phyloP scores from a whole-genome alignment of 2,888 invertebrate species.

The Tricholauxania praeusta region DNA sequence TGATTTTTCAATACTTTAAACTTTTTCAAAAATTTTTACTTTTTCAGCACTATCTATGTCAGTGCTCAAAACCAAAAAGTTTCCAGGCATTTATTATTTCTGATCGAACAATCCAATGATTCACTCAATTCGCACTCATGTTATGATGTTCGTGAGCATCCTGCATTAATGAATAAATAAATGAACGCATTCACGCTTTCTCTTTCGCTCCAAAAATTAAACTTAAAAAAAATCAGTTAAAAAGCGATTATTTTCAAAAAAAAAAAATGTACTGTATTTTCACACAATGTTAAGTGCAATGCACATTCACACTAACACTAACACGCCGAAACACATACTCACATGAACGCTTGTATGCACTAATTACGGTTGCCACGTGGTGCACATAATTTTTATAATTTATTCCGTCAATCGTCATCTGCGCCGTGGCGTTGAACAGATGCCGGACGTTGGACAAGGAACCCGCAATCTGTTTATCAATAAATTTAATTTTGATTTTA shows the following conservation, averaged over 20 bases:
- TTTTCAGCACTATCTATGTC: too few relatives aligned
- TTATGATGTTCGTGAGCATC: not conserved
- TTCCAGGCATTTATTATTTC: not conserved
- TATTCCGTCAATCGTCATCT: conserved; percentile 19
- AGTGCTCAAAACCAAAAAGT: too few relatives aligned
- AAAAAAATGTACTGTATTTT: conserved; percentile 4
- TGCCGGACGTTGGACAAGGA: not conserved
- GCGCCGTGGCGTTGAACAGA: not conserved
- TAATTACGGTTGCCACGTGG: conserved; percentile 16
- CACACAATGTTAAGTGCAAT: conserved; percentile 3
- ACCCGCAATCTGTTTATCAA: conserved; percentile 17
- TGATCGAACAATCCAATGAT: not conserved
- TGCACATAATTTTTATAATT: conserved; percentile 30
- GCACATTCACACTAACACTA: not conserved
- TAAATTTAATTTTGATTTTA: conserved; percentile 37
- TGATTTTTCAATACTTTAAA: too few relatives aligned
- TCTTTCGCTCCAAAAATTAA: conserved; percentile 28
- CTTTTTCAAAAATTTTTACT: too few relatives aligned
- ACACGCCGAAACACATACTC: not conserved
- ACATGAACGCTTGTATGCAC: conserved; percentile 14
- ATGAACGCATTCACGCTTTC: conserved; percentile 23
- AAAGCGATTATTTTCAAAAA: conserved; percentile 22
- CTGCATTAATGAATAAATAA: not conserved
- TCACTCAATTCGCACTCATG: conserved; percentile 20
- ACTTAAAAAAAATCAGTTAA: not conserved